These are phyloP conservation scores for Bursaphelenchus okinawaensis DNA, from an alignment of 2,888 invertebrate species.

Conservation along the genomic window DNA sequence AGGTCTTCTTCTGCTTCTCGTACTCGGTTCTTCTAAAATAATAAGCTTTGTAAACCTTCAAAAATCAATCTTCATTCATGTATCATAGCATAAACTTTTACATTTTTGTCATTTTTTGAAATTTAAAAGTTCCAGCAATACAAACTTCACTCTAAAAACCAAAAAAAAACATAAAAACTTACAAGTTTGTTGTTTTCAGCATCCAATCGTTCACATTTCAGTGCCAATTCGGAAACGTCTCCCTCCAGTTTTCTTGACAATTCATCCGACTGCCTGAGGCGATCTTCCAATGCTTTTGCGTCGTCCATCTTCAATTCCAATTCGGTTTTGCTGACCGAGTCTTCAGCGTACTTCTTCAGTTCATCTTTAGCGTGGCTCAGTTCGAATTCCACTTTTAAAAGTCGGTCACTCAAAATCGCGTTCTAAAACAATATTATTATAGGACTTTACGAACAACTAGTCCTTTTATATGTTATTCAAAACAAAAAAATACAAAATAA, in stretches of 20 bases:
- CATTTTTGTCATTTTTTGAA: not conserved
- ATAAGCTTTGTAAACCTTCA: not conserved
- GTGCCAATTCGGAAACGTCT: not conserved
- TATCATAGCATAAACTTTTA: not conserved
- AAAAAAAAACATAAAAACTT: no score
- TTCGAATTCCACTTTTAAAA: constrained; percentile 5
- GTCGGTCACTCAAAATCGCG: not conserved
- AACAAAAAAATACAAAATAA: no score
- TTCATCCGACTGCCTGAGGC: not conserved
- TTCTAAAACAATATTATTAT: constrained; percentile 3
- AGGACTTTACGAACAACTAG: no score
- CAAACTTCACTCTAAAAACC: not conserved
- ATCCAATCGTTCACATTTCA: not conserved
- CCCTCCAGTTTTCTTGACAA: not conserved
- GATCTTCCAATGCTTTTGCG: not conserved
- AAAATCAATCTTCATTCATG: not conserved
- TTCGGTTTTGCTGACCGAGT: not conserved
- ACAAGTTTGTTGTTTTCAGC: not conserved
- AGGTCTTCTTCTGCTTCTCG: constrained; percentile 1
- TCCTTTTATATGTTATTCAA: no score
- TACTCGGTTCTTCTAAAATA: not conserved
- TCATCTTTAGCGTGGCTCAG: not conserved
- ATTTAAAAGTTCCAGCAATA: not conserved
- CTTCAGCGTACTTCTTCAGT: constrained; percentile 12
- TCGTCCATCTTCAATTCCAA: constrained; percentile 6